These are phyloP conservation scores for Platypus cylindrus DNA, from an alignment of 2,888 invertebrate genomes.

Conservation along the genomic window DNA sequence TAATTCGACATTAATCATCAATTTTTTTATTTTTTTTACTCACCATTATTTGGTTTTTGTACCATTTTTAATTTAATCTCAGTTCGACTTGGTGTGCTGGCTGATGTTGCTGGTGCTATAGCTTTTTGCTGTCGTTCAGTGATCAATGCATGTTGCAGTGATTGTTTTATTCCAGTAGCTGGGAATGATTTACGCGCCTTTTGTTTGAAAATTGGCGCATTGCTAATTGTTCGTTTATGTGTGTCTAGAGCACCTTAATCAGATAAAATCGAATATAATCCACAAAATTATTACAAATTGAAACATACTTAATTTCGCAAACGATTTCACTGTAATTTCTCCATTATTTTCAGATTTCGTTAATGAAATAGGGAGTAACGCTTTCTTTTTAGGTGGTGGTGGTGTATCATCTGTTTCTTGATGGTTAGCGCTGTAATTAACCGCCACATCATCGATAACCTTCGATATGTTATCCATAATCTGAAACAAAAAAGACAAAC, in stretches of 20 bases:
- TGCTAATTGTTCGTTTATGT: too few species aligned
- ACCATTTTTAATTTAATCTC: too few species aligned
- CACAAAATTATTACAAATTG: too few species aligned
- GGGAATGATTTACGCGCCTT: constrained; percentile 31
- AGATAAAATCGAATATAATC: too few species aligned
- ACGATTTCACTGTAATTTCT: constrained; percentile 28
- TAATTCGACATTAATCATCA: too few species aligned
- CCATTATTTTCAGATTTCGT: constrained; percentile 15
- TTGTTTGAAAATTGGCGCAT: constrained; percentile 19
- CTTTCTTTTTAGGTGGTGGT: constrained; percentile 9
- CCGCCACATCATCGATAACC: constrained; percentile 20
- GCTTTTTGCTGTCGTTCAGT: too few species aligned
- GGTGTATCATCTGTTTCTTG: constrained; percentile 11
- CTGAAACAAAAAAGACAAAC: constrained; percentile 11
- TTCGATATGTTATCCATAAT: constrained; percentile 20
- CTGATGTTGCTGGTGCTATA: too few species aligned
- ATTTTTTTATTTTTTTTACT: too few species aligned
- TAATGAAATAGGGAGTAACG: constrained; percentile 1
- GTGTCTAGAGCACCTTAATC: too few species aligned
- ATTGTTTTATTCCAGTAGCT: constrained; percentile 15
- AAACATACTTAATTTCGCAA: constrained; percentile 23
- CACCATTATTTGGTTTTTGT: too few species aligned
- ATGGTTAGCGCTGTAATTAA: constrained; percentile 16
- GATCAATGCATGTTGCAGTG: too few species aligned
- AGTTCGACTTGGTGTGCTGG: too few species aligned